Conservation (phyloP, 2,797 vertebrate genomes). For the Taeniopygia guttata region DNA sequence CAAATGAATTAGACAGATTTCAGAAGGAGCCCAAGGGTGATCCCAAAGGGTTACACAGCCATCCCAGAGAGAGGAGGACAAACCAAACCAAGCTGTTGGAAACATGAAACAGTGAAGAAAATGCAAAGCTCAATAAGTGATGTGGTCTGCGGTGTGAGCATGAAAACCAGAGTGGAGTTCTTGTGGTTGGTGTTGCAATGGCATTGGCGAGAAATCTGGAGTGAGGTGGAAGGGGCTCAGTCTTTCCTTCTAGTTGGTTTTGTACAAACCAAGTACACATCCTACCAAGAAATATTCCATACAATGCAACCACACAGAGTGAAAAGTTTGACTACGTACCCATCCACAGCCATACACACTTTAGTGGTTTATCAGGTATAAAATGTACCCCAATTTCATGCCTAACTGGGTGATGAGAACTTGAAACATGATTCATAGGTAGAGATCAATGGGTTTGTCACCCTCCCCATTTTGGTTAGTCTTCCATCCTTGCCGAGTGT, state of each 20-base stretch:
- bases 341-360: background rate
- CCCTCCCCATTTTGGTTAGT: background rate
- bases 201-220: rapidly evolving
- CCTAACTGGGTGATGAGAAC: background rate
- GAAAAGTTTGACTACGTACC: background rate
- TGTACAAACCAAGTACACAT: background rate
- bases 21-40: background rate
- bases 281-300: background rate
- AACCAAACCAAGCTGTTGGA: background rate
- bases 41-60: background rate
- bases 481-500: background rate
- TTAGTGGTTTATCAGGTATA: background rate
- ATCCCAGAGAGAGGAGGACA: background rate
- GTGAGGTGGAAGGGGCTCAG: background rate
- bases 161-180: background rate
- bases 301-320: background rate
- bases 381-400: background rate
- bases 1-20: background rate
- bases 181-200: background rate
- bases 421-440: background rate
- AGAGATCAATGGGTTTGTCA: background rate
- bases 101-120: background rate
- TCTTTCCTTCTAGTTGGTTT: background rate
- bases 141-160: background rate
- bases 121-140: background rate